A percentile compares a stretch with the other conserved stretches of the same genome.
Conservation (phyloP, 2,888 invertebrate species). For the Sinotaia quadrata region DNA sequence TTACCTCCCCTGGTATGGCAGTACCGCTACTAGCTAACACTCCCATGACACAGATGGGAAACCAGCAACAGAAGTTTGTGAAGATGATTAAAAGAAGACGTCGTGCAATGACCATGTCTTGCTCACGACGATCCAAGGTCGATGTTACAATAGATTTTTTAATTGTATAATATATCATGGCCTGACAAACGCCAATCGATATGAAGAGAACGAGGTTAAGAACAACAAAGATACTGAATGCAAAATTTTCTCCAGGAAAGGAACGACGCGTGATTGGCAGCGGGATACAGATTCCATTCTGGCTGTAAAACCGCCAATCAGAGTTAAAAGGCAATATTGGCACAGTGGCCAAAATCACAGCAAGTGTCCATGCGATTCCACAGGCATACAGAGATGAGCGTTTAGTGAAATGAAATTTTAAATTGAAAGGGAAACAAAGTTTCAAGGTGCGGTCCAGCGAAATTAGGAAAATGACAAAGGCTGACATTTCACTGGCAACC, state of each 20-base stretch:
- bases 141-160: background rate
- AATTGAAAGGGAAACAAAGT: constrained; percentile 76
- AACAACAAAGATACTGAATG: constrained; percentile 64
- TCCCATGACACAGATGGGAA: constrained; percentile 35
- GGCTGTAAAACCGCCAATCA: constrained; percentile 55
- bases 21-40: constrained; percentile 26
- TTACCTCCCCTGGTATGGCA: constrained; percentile 32
- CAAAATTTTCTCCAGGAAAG: constrained; percentile 68
- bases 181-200: constrained; percentile 62
- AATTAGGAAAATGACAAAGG: constrained; percentile 77
- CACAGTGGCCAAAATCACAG: constrained; percentile 52
- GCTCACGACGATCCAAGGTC: background rate
- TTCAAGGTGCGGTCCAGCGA: constrained; percentile 79
- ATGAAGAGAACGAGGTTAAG: constrained; percentile 64
- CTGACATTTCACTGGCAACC: constrained; percentile 77
- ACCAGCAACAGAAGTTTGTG: constrained; percentile 35
- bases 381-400: constrained; percentile 48
- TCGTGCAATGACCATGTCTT: constrained; percentile 31
- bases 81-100: constrained; percentile 30
- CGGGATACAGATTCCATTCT: constrained; percentile 67
- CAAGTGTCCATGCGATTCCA: constrained; percentile 53
- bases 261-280: constrained; percentile 66
- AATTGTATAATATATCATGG: constrained; percentile 62
- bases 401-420: constrained; percentile 43
- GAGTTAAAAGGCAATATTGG: constrained; percentile 45